phyloP scores from a whole-genome alignment of 2,888 invertebrate species.

The Neuroscelio doddi region DNA sequence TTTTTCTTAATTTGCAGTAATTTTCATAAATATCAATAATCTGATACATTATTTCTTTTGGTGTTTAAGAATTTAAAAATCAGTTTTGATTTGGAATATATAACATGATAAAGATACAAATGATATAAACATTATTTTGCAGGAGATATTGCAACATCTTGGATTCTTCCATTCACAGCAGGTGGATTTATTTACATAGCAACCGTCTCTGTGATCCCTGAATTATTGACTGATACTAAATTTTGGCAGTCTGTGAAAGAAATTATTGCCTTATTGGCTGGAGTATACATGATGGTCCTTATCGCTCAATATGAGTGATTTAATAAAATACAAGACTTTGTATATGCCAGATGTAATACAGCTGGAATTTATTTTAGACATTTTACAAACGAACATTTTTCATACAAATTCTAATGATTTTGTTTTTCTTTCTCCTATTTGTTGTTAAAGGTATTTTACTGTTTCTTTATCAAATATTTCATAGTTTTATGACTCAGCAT shows the following conservation, averaged over 20 bases:
- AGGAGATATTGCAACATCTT: constrained; percentile 82
- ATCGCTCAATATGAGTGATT: constrained; percentile 86
- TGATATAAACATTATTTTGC: constrained; percentile 62
- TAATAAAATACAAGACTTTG: constrained; percentile 5
- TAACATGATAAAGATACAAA: no score
- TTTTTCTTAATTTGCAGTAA: no score
- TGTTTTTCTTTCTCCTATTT: no score
- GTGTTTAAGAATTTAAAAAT: not conserved
- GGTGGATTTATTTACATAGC: constrained; percentile 99
- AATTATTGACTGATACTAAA: constrained; percentile 91
- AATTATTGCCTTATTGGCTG: constrained; percentile 88
- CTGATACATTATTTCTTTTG: no score
- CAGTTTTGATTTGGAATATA: constrained; percentile 1
- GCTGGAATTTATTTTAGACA: not conserved
- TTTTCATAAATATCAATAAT: no score
- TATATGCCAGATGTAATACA: not conserved
- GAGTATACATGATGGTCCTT: constrained; percentile 96
- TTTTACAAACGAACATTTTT: constrained; percentile 1
- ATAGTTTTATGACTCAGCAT: no score
- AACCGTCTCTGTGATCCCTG: constrained; percentile 98
- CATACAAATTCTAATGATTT: no score
- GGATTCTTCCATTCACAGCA: constrained; percentile 98
- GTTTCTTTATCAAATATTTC: no score
- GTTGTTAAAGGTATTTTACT: no score
- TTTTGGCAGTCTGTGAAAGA: constrained; percentile 93